Percentiles rank a stretch among this genome's conserved stretches.
Conservation (phyloP, 2,888 invertebrate species). For the Scaptomyza flava region DNA sequence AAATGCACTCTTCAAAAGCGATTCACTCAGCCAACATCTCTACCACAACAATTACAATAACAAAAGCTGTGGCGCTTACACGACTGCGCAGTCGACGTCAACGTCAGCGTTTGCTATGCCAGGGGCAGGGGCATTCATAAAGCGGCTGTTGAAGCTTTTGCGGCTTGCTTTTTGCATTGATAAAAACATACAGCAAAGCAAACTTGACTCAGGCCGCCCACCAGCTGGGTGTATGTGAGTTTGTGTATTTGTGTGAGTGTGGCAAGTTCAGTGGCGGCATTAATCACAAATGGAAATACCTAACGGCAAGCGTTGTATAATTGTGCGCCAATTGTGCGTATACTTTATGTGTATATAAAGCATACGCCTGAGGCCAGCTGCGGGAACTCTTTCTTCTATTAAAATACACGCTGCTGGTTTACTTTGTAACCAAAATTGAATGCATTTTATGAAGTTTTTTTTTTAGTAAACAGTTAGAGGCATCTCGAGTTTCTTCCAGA, state of each 20-base stretch:
- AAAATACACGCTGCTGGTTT: not conserved
- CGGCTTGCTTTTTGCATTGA: slow-evolving; percentile 58
- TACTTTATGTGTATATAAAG: slow-evolving; percentile 24
- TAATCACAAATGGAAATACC: slow-evolving; percentile 25
- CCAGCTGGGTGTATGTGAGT: slow-evolving; percentile 14
- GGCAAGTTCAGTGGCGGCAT: slow-evolving; percentile 71
- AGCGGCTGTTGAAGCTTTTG: slow-evolving; percentile 29
- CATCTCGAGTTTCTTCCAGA: slow-evolving; percentile 80
- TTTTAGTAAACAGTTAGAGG: slow-evolving; percentile 72
- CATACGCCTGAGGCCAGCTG: slow-evolving; percentile 28
- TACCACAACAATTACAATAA: slow-evolving; percentile 16
- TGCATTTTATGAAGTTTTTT: slow-evolving; percentile 13
- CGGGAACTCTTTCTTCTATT: not conserved
- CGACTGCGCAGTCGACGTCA: slow-evolving; percentile 16
- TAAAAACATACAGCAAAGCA: slow-evolving; percentile 24
- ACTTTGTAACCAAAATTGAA: not conserved
- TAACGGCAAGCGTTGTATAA: slow-evolving; percentile 24
- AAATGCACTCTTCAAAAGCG: slow-evolving; percentile 69
- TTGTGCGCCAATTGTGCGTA: slow-evolving; percentile 44
- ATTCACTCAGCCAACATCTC: slow-evolving; percentile 34
- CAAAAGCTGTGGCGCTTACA: slow-evolving; percentile 31
- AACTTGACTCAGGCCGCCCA: slow-evolving; percentile 25
- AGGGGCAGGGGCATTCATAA: slow-evolving; percentile 13
- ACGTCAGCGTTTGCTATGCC: slow-evolving; percentile 4
- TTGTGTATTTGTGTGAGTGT: slow-evolving; percentile 19